Evolutionary conservation across 30 jellyfish, hydroid and myxozoan species (phyloP).

Genomic region (Catostylus mosaicus): DNA sequence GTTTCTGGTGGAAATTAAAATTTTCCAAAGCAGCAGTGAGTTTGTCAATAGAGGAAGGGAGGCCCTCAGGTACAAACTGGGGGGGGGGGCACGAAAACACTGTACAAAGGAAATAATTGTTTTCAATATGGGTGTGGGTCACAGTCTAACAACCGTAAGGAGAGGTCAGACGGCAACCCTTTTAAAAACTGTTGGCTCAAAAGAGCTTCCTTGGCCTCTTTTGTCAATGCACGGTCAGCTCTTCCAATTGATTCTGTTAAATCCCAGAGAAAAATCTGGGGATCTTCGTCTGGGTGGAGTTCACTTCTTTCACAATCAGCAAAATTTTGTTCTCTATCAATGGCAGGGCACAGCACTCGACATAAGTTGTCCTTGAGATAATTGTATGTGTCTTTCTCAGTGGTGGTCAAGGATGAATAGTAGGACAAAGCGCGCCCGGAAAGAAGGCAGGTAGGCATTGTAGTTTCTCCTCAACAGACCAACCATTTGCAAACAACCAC

Average conservation of each 20-base stretch:
- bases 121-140: conserved; percentile 38
- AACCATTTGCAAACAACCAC: too few species aligned
- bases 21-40: too few species aligned
- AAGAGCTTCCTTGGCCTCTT: conserved; percentile 48
- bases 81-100: conserved; percentile 24
- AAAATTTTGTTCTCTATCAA: conserved; percentile 25
- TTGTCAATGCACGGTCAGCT: conserved; percentile 29
- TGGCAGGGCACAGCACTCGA: conserved; percentile 36
- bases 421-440: too few species aligned
- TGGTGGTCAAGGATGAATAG: too few species aligned
- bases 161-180: conserved; percentile 24
- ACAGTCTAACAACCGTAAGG: conserved; percentile 11
- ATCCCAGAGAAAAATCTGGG: conserved; percentile 51
- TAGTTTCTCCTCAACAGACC: too few species aligned
- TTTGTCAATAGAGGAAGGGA: too few species aligned
- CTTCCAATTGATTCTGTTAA: conserved; percentile 12
- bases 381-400: conserved; percentile 48
- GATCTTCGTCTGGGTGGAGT: conserved; percentile 38
- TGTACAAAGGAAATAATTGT: conserved; percentile 19
- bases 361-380: background rate
- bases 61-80: too few species aligned
- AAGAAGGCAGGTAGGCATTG: too few species aligned
- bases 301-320: conserved; percentile 31
- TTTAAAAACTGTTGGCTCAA: conserved; percentile 32
- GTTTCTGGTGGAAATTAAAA: too few species aligned